Base-by-base conservation (phyloP, 2,888 invertebrate genomes). In the Athalia cordata region DNA sequence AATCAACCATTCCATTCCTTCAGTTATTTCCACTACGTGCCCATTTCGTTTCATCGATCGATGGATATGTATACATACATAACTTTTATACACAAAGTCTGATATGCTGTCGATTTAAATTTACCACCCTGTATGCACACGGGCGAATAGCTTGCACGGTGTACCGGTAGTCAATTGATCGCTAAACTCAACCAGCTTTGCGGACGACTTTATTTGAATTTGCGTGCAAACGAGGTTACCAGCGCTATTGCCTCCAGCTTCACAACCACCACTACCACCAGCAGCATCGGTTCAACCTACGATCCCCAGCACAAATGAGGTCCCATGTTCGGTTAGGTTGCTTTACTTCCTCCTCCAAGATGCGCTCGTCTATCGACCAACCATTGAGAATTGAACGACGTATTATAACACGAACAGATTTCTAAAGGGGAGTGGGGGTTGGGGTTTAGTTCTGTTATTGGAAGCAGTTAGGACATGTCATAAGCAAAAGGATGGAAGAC, bases 141-240 rank as follows among this genome's bases (percentile, higher is more conserved):
- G 59, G n/a, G 47, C 43, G 13, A 45, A 29, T 29, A 29, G 29
- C 29, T 29, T 29, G 29, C 29, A 29, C 29, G 55, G n/a, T 15
- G 29, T 57, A 57, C n/a, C 61, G 11, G 70, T 70, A 78, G 77
- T 81, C 81, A 79, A 82, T 82, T 79, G 83, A 81, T 82, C 80
- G 78, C 79, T 66, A 67, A 75, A 81, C 81, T 74, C 68, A 62
- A 68, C 61, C 79, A 81, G 79, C 80, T 79, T 79, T 72, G 77
- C 70, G 72, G 78, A 59, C 80, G 79, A 81, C 78, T 83, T 83
- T 79, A 81, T 82, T 80, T 84, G 82, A 83, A 86, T 83, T 84
- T 84, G 79, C 83, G 82, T 84, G 82, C 79, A 84, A 84, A 85
- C 82, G 83, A 84, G 84, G 82, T 84, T 85, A 84, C 72, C 72